Base-by-base conservation (phyloP, 1,140 invertebrate genomes). In the Scaptomyza hsui region DNA sequence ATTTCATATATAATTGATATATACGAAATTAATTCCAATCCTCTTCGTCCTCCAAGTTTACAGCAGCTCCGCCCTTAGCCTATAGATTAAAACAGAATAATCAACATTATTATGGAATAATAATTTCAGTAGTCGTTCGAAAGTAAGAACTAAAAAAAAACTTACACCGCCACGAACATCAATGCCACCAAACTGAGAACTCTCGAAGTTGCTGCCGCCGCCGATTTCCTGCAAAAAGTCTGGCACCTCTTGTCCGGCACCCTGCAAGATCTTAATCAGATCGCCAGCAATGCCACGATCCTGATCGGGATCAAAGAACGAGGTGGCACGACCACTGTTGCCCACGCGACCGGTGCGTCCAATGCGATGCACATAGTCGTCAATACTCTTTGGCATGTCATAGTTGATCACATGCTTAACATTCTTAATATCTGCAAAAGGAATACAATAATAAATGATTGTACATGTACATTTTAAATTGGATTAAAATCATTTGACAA, bases 291-390 rank as follows among this genome's bases (percentile, higher is more conserved):
- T 42, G 0, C 74, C 70, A 0, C 41, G 47, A 90, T 99, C 95
- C 0, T 89, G 55, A 1, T 94, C 92, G 0, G 93, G 78, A 90
- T 97, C 95, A 89, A 93, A 99, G 92, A 99, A 99, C 6, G 96
- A 97, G 0, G 96, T 97, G 0, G 98, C 97, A 79, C 94, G 95
- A 4, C 98, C 98, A 39, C 95, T 91, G 91, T 99, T 98, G 0
- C 98, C 98, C 16, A 99, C 96, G 39, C 98, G 94, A 1, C 98
- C 98, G 13, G 98, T 99, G 78, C 98, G 93, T 1, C 98, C 98
- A 85, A 99, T 99, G 44, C 98, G 93, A 92, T 99, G 98, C 4
- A 99, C 97, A 89, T 99, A 99, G 62, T 98, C 97, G 67, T 98
- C 97, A 62, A 98, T 96, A 19, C 93, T 93, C 1, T 24, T 74